phyloP scores from a whole-genome alignment of 2,113 vertebrate species.

The Sylvilagus bachmani region DNA sequence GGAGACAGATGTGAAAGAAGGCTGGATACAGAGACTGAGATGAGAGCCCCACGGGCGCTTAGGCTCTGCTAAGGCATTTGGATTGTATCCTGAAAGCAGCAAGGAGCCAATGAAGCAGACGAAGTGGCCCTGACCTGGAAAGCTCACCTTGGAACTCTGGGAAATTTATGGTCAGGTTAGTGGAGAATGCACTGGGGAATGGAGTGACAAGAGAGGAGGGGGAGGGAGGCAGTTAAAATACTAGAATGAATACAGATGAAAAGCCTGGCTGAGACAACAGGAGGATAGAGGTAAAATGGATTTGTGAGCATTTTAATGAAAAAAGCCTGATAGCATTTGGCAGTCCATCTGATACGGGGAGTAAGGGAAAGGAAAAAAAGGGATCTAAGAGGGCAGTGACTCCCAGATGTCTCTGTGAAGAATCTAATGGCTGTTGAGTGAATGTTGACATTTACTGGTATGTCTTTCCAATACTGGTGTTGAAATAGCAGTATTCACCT shows the following conservation, averaged over 20 bases:
- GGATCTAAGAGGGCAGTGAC: background rate
- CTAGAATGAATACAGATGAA: background rate
- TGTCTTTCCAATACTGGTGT: background rate
- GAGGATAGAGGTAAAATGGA: background rate
- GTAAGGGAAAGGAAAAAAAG: background rate
- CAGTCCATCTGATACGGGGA: background rate
- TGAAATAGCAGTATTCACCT: background rate
- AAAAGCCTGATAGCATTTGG: background rate
- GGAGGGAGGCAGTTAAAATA: background rate
- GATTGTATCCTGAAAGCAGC: background rate
- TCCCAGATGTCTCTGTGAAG: background rate
- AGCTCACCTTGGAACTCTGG: background rate
- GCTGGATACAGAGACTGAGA: background rate
- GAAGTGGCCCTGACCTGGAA: background rate
- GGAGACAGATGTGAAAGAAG: background rate
- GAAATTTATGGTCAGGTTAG: background rate
- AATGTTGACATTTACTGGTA: background rate
- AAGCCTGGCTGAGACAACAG: background rate
- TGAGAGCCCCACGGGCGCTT: background rate
- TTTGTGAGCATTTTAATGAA: background rate
- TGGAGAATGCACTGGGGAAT: background rate
- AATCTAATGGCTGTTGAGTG: background rate
- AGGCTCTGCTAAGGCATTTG: background rate
- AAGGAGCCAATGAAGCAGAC: background rate
- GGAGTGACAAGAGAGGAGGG: background rate